Evolutionary conservation across 1,140 invertebrate genomes (phyloP).

Genomic region (Trissolcus basalis): DNA sequence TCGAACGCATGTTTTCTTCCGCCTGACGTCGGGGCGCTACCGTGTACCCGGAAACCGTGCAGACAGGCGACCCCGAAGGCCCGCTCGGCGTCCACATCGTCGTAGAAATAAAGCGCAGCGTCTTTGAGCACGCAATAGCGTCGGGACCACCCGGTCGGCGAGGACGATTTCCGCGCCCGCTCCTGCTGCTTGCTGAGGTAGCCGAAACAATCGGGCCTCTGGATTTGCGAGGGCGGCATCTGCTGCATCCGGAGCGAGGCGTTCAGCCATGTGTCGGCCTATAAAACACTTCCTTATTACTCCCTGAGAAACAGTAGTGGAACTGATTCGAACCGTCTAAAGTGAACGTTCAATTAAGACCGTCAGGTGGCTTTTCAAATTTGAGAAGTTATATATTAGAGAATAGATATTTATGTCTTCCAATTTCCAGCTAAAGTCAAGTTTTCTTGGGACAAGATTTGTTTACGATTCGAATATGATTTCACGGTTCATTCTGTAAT

Average conservation of each 20-base stretch:
- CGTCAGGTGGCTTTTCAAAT: slow-evolving; percentile 6
- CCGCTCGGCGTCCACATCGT: slow-evolving; percentile 88
- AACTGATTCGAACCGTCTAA: slow-evolving; percentile 18
- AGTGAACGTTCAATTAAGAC: slow-evolving; percentile 5
- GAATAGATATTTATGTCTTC: background rate
- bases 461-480: background rate
- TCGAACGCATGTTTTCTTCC: slow-evolving; percentile 94
- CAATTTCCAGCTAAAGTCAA: background rate
- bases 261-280: slow-evolving; percentile 88
- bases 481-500: background rate
- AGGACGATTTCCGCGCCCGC: slow-evolving; percentile 84
- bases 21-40: slow-evolving; percentile 81
- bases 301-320: slow-evolving; percentile 23
- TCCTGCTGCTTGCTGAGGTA: slow-evolving; percentile 86
- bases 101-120: slow-evolving; percentile 96
- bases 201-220: slow-evolving; percentile 92
- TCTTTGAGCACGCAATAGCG: slow-evolving; percentile 97
- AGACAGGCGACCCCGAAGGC: slow-evolving; percentile 94
- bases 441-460: background rate
- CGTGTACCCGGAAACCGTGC: slow-evolving; percentile 95
- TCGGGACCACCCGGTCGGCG: slow-evolving; percentile 84
- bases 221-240: slow-evolving; percentile 83
- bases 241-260: slow-evolving; percentile 82
- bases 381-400: background rate
- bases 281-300: slow-evolving; percentile 59